phyloP scores from a whole-genome alignment of 1,140 invertebrate genomes.

The Cephus cinctus region DNA sequence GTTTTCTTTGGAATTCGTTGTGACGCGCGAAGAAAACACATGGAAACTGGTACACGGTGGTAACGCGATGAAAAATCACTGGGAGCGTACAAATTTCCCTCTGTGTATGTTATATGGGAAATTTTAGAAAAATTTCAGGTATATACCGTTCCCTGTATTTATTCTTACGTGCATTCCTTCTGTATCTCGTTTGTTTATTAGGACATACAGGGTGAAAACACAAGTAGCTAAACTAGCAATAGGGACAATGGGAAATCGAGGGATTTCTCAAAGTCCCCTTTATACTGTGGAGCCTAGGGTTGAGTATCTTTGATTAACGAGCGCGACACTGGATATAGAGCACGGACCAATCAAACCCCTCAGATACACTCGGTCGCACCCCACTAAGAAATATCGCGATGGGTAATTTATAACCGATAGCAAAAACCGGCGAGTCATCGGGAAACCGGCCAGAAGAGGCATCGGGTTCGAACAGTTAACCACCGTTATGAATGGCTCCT shows the following conservation, averaged over 20 bases:
- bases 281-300: slow-evolving; percentile 11
- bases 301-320: slow-evolving; percentile 53
- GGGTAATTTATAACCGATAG: slow-evolving; percentile 53
- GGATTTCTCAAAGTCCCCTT: background rate
- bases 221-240: no score
- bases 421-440: slow-evolving; percentile 44
- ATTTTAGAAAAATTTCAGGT: no score
- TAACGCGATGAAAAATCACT: no score
- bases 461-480: slow-evolving; percentile 33
- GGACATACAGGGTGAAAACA: background rate
- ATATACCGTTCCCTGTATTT: no score
- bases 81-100: no score
- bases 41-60: no score
- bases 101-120: no score
- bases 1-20: slow-evolving; percentile 29
- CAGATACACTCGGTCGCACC: slow-evolving; percentile 45
- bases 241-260: slow-evolving; percentile 3
- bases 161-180: background rate
- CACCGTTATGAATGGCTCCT: slow-evolving; percentile 43
- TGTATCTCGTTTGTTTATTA: background rate
- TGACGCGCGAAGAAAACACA: slow-evolving; percentile 14
- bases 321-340: slow-evolving; percentile 43
- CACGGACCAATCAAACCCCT: slow-evolving; percentile 47
- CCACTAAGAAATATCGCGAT: slow-evolving; percentile 51
- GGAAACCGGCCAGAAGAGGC: slow-evolving; percentile 17